A percentile compares a stretch with the other conserved stretches of the same genome.
Conservation (phyloP, 2,888 invertebrate species). For the Herminia tarsipennalis region DNA sequence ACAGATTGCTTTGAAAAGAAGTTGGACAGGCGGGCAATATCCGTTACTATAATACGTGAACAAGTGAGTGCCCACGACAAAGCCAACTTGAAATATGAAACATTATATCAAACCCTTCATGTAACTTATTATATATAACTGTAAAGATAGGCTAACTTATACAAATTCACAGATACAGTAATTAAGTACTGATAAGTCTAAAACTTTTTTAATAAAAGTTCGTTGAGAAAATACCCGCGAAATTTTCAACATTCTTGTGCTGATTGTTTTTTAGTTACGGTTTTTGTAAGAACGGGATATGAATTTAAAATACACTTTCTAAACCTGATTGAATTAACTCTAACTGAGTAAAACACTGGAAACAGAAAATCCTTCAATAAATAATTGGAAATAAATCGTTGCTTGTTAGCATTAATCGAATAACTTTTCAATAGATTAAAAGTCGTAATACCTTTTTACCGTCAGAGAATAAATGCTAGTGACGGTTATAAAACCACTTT, state of each 20-base stretch:
- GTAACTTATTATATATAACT: slow-evolving; percentile 4
- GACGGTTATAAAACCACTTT: too few relatives aligned
- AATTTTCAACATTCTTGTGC: slow-evolving; percentile 31
- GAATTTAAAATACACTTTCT: slow-evolving; percentile 23
- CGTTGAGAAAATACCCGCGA: slow-evolving; percentile 18
- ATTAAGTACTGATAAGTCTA: slow-evolving; percentile 23
- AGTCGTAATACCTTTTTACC: too few relatives aligned
- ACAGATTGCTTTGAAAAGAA: slow-evolving; percentile 68
- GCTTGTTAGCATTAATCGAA: too few relatives aligned
- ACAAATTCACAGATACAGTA: slow-evolving; percentile 14
- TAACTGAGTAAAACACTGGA: too few relatives aligned
- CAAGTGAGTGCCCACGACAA: slow-evolving; percentile 26
- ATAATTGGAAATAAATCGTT: too few relatives aligned
- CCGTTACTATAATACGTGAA: slow-evolving; percentile 50
- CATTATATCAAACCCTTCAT: slow-evolving; percentile 10
- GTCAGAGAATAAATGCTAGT: too few relatives aligned
- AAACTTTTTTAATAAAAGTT: slow-evolving; percentile 41
- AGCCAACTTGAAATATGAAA: slow-evolving; percentile 22
- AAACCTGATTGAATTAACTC: slow-evolving; percentile 7
- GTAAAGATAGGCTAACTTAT: slow-evolving; percentile 9
- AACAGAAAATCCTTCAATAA: too few relatives aligned
- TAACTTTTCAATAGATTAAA: too few relatives aligned
- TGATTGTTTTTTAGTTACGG: slow-evolving; percentile 37
- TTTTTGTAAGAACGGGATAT: slow-evolving; percentile 21
- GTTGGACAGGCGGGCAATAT: slow-evolving; percentile 61